phyloP scores from a whole-genome alignment of 2,888 invertebrate genomes.

The Pemphredon lugubris region DNA sequence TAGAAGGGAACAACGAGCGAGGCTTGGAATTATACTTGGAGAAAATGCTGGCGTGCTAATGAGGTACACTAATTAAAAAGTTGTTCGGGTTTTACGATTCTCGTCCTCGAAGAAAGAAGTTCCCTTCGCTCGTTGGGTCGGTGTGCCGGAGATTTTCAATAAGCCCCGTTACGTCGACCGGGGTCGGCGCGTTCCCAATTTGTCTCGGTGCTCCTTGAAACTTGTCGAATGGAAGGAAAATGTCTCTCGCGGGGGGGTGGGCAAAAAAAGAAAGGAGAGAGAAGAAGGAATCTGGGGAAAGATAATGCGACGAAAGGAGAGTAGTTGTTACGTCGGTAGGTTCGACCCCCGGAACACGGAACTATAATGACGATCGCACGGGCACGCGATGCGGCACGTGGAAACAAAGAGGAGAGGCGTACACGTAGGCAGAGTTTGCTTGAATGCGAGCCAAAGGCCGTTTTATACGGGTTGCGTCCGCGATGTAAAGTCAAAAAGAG shows the following conservation, averaged over 20 bases:
- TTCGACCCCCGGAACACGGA: constrained; percentile 26
- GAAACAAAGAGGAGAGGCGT: constrained; percentile 24
- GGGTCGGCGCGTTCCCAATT: constrained; percentile 17
- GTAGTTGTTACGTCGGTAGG: constrained; percentile 26
- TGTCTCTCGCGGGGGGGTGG: no score
- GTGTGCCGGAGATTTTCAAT: no score
- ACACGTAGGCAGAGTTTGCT: constrained; percentile 5
- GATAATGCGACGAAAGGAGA: constrained; percentile 22
- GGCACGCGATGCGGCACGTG: background rate
- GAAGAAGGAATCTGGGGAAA: constrained; percentile 18
- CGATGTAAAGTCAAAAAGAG: constrained; percentile 15
- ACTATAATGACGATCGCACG: constrained; percentile 36
- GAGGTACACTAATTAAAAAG: constrained; percentile 54
- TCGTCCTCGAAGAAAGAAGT: constrained; percentile 32
- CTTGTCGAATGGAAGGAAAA: constrained; percentile 3
- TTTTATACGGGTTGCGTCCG: constrained; percentile 39
- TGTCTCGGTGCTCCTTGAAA: background rate
- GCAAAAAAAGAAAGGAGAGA: background rate
- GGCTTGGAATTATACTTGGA: constrained; percentile 37
- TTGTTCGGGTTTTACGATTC: constrained; percentile 42
- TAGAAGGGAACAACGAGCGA: background rate
- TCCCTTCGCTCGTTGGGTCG: no score
- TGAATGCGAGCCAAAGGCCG: constrained; percentile 53
- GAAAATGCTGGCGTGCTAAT: constrained; percentile 46
- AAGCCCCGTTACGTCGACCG: no score